Evolutionary conservation across 2,888 invertebrate genomes (phyloP), one percentile per base, ranked within the genome.

Genomic region (Hydriomena furcata): DNA sequence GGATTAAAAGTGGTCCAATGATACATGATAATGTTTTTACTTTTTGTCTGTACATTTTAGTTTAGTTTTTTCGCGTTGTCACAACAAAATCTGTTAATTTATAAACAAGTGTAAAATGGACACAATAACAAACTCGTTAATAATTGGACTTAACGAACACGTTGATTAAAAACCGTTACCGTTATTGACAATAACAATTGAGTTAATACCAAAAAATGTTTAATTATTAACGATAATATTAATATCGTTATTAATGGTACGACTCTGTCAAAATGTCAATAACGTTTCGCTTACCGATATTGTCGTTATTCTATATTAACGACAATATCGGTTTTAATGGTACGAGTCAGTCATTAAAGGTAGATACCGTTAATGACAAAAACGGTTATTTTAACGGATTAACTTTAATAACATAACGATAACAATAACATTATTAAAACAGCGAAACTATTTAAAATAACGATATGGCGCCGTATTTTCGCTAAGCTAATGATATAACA

Each of bases 391-490:
- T 27, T 37, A 45, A 30, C 28, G 28, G 17, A 4, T 3, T 7
- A 17, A n/a, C n/a, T 32, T 17, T 32, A 28, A 47, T 32, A 47
- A 46, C 36, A 7, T 17, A 21, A 11, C 28, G 2, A 27, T 46
- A 45, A 40, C 44, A 20, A 45, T 36, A 45, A 45, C 37, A 13
- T 20, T 25, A 21, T n/a, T 25, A 7, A 21, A 10, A 11, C 6
- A 6, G 27, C 27, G 10, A 24, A 24, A 13, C 0, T 30, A 21
- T 13, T 17, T 27, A 34, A 30, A 24, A 41, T 36, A 52, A 43
- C 42, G 52, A 52, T 46, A 52, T 47, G 52, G 12, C n/a, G 31
- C n/a, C 5, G 23, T 44, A 38, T 44, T 44, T 38, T 50, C 42
- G 31, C 4, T 34, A 46, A 23, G 13, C 24, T 52, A 37, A 12